These are phyloP conservation scores for Lissonota sp. DNA, from an alignment of 2,888 invertebrate species.

Conservation along the genomic window DNA sequence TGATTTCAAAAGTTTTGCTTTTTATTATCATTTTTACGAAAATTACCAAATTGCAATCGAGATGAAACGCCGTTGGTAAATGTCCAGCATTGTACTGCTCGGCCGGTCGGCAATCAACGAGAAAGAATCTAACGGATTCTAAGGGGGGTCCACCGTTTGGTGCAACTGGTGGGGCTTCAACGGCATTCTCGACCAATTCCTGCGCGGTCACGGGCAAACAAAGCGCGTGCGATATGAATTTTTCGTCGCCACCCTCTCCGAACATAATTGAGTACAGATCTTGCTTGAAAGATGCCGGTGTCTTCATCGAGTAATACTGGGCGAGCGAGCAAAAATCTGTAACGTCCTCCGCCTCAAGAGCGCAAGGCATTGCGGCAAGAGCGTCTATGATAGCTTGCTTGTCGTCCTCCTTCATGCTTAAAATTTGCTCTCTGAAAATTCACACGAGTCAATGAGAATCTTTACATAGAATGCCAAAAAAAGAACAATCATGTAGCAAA, in stretches of 20 bases:
- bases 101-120: conserved; percentile 97
- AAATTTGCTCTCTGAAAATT: conserved; percentile 89
- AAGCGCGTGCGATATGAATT: conserved; percentile 91
- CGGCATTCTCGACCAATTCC: conserved; percentile 94
- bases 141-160: conserved; percentile 84
- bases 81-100: conserved; percentile 99
- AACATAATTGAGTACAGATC: conserved; percentile 86
- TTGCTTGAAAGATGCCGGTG: conserved; percentile 96
- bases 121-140: conserved; percentile 92
- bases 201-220: conserved; percentile 98
- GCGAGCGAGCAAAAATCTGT: conserved; percentile 98
- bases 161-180: conserved; percentile 86
- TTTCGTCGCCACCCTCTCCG: conserved; percentile 86
- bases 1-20: neutral
- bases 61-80: conserved; percentile 98
- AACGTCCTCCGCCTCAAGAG: conserved; percentile 96
- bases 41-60: conserved; percentile 95
- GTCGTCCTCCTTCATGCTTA: conserved; percentile 90
- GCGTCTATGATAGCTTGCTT: conserved; percentile 89
- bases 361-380: conserved; percentile 91
- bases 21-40: conserved; percentile 4
- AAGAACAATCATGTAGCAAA: neutral
- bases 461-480: neutral
- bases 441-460: neutral
- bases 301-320: conserved; percentile 97